These are phyloP conservation scores for Puffinus mauretanicus DNA, from an alignment of 2,113 vertebrate genomes.

Conservation along the genomic window DNA sequence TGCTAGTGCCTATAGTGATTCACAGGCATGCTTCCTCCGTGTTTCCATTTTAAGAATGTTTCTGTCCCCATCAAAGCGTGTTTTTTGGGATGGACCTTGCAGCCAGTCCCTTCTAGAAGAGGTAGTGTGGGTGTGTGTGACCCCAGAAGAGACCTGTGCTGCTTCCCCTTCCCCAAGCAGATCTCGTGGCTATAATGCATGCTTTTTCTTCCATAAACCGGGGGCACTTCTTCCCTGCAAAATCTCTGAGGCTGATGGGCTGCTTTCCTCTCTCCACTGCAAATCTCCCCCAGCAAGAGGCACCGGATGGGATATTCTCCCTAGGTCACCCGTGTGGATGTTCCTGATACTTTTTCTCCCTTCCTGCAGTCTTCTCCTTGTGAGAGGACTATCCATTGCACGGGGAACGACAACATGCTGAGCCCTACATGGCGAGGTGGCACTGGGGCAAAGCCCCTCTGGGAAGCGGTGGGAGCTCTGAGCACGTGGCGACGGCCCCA, in stretches of 20 bases:
- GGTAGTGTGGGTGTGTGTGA: background rate
- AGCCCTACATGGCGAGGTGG: rapidly evolving
- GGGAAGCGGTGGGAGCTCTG: background rate
- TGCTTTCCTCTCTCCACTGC: background rate
- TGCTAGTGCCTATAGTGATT: background rate
- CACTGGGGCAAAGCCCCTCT: background rate
- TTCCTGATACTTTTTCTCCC: background rate
- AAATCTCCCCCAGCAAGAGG: background rate
- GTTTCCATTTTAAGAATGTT: background rate
- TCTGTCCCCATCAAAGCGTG: background rate
- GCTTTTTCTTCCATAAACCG: background rate
- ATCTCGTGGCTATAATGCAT: background rate
- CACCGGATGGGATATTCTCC: background rate
- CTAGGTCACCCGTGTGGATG: background rate
- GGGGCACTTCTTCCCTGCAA: background rate
- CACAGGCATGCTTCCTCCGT: background rate
- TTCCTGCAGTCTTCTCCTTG: background rate
- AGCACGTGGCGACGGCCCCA: rapidly evolving
- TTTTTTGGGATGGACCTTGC: background rate
- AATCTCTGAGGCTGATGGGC: background rate
- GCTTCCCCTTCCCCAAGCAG: background rate
- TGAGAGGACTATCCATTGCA: background rate
- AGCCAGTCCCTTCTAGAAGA: background rate
- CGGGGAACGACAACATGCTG: rapidly evolving
- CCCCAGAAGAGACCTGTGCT: background rate